Evolutionary conservation across 2,797 vertebrate genomes (phyloP), one percentile per base, ranked within the genome.

Genomic region (Lycodopsis pacificus): DNA sequence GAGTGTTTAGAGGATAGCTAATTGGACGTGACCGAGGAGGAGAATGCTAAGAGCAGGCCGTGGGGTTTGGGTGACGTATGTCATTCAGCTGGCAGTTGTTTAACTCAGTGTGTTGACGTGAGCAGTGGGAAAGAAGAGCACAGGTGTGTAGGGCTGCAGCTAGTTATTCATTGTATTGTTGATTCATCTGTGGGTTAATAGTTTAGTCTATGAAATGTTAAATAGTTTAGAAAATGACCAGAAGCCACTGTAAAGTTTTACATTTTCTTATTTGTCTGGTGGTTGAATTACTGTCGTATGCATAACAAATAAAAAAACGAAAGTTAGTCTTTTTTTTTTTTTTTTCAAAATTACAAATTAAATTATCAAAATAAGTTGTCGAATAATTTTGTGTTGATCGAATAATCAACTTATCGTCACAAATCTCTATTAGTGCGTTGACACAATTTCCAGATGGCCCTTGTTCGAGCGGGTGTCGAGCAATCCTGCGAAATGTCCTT

Each of bases 1-100:
- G 89, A 90, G 91, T 92, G 93, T 92, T 94, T 93, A 90, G 90
- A 79, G 81, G 88, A 81, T 53, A 68, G 87, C 89, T 93, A 94
- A 94, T 93, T 94, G 91, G 91, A 93, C 83, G 86, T 93, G 93
- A 92, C 91, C 88, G 85, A 89, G 89, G 86, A 90, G 86, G 85
- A 82, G 93, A 92, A 89, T 84, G 87, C 86, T 72, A 81, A 90
- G 82, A 84, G 89, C 73, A 76, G 88, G 64, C 78, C 83, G 82
- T 42, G 73, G 83, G 67, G 81, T 79, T 17, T 70, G 81, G 78
- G 83, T 75, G 85, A 71, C 65, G 61, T 69, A 48, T 85, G 87
- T 90, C 87, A 88, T 86, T 88, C 88, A 81, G 58, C 44, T 51
- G 65, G 53, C 71, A 82, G 54, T 59, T 61, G 73, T 84, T 83